Conservation (phyloP, 2,888 invertebrate genomes). For the Eledona agricola region DNA sequence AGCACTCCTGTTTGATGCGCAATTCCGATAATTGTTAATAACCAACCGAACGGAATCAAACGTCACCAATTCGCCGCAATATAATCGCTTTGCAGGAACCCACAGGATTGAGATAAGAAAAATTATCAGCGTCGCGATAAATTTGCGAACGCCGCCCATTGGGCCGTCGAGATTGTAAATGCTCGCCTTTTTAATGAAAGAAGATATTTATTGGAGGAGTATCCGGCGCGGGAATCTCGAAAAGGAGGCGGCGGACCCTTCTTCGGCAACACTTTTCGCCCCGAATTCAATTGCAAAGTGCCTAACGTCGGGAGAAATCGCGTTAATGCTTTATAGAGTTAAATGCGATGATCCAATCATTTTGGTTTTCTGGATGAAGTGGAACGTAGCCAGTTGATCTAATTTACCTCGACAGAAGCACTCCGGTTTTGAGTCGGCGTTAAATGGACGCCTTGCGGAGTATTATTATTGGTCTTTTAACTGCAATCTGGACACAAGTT, state of each 20-base stretch:
- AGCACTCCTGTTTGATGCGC: too few species aligned
- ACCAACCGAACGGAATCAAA: too few species aligned
- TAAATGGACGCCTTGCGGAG: slow-evolving; percentile 39
- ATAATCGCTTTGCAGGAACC: too few species aligned
- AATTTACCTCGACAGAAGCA: slow-evolving; percentile 45
- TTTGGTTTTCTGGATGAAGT: slow-evolving; percentile 46
- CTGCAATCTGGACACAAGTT: slow-evolving; percentile 26
- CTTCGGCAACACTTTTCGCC: slow-evolving; percentile 17
- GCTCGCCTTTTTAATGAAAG: slow-evolving; percentile 31
- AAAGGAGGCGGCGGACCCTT: slow-evolving; percentile 3
- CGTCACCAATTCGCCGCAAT: too few species aligned
- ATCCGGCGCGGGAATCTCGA: slow-evolving; percentile 33
- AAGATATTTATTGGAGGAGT: slow-evolving; percentile 35
- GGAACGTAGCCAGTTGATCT: slow-evolving; percentile 43
- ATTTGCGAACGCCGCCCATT: slow-evolving; percentile 29
- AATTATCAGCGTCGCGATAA: slow-evolving; percentile 27
- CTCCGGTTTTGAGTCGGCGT: slow-evolving; percentile 43
- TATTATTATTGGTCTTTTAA: slow-evolving; percentile 27
- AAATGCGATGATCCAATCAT: slow-evolving; percentile 56
- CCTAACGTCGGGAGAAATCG: slow-evolving; percentile 51
- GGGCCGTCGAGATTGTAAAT: slow-evolving; percentile 21
- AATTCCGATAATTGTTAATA: too few species aligned
- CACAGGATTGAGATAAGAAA: too few species aligned
- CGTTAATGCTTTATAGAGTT: slow-evolving; percentile 56
- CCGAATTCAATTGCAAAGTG: slow-evolving; percentile 52